Evolutionary conservation across 2,888 invertebrate species (phyloP), one percentile per base, ranked within the genome.

Genomic region (Orthosia cruda): DNA sequence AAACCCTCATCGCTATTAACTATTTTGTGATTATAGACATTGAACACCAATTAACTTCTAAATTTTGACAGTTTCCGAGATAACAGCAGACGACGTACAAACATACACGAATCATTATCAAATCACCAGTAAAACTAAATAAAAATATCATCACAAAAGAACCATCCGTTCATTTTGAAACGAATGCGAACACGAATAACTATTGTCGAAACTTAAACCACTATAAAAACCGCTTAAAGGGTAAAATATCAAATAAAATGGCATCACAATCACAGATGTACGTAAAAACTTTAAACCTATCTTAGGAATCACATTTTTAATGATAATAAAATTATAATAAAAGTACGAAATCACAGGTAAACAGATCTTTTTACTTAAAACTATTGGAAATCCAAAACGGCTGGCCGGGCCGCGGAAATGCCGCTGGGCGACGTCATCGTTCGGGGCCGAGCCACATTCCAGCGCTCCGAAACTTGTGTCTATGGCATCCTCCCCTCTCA

Each of bases 261-360:
- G 94, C 95, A 94, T 95, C 92, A 90, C 81, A 93, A 96, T 96
- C 96, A 96, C 96, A 95, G 96, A 93, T 91, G 87, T 88, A 90
- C 91, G 86, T 89, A 92, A 92, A 94, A 95, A 94, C 93, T 88
- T 90, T 93, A 93, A 92, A 91, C 92, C 91, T 80, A 89, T 78
- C 77, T 76, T 93, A 94, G 92, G 91, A 93, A 95, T 94, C 93
- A 93, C 93, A 93, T 93, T 92, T 88, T 91, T 89, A 91, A 92
- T 92, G 90, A 93, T 93, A 92, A 83, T 83, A 81, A 87, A 83
- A 86, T 92, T 90, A 92, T 93, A 94, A 94, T 92, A 93, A 92
- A 77, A 49, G 62, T 94, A 92, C 90, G 91, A 92, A 96, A 96
- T 96, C 96, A 96, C 96, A 96, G 95, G 93, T 92, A 80, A 89